Evolutionary conservation across 2,888 invertebrate genomes (phyloP), one percentile per base, ranked within the genome.

Genomic region (Drosophila niveifrons): DNA sequence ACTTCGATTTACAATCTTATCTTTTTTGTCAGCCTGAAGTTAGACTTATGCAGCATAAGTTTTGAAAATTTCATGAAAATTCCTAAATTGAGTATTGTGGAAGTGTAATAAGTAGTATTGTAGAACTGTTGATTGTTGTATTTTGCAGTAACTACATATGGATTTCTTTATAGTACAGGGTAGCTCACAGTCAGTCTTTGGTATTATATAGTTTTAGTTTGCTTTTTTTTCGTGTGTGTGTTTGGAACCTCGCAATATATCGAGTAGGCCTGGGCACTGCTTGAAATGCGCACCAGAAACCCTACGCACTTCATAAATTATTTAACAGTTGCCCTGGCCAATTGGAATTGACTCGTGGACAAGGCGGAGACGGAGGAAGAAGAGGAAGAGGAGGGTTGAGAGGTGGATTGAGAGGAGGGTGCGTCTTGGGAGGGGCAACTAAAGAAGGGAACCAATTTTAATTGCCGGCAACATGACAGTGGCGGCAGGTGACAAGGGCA

Each of bases 221-320:
- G n/a, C n/a, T n/a, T n/a, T n/a, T n/a, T n/a, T n/a, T n/a, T n/a
- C n/a, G n/a, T n/a, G n/a, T n/a, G n/a, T n/a, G n/a, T 59, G 18
- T 36, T 46, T 17, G 41, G 51, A 43, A 36, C 39, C 41, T 61
- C 51, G 23, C 43, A 36, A 36, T 44, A 55, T 48, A 55, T 56
- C 7, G 13, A 15, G 39, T 41, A 41, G 17, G 43, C 39, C 43
- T 59, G 15, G 28, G 44, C 47, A 43, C 74, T 84, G 72, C 74
- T 87, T 80, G 74, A 75, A 76, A 86, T 82, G 86, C 78, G 82
- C 74, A 76, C 68, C 89, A 80, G 70, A 80, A 57, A 80, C 74
- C 72, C 74, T 83, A 86, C 88, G 88, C 84, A 88, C 83, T 72
- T 88, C 83, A 85, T 85, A 88, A 85, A 85, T 85, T 81, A 85